These are phyloP conservation scores for Andrena flavipes DNA, from an alignment of 2,888 invertebrate genomes.

Conservation along the genomic window DNA sequence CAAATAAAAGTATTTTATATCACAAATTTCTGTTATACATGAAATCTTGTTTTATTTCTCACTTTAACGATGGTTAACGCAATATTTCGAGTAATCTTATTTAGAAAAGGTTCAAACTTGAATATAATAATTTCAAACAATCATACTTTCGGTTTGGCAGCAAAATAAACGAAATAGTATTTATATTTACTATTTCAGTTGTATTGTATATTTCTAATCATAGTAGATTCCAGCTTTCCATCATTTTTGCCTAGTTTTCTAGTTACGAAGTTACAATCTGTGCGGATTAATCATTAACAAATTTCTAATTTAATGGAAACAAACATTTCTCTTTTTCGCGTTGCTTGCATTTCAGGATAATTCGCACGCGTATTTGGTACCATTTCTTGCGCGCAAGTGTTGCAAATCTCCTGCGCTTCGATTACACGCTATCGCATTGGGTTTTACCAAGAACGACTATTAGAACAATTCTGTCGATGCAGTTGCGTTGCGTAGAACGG, in stretches of 20 bases:
- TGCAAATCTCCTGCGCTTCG: background rate
- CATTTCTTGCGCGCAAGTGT: background rate
- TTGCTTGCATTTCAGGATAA: too few relatives aligned
- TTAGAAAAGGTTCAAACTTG: background rate
- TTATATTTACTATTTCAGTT: background rate
- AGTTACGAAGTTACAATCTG: background rate
- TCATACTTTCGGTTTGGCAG: background rate
- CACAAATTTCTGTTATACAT: background rate
- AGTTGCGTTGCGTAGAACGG: background rate
- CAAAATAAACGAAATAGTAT: background rate
- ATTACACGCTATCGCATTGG: too few relatives aligned
- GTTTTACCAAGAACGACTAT: background rate
- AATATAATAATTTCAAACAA: background rate
- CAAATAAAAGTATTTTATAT: background rate
- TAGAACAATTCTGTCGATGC: background rate
- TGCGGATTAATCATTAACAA: slow-evolving; percentile 3
- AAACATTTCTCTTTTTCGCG: background rate
- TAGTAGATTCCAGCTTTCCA: background rate
- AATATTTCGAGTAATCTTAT: background rate
- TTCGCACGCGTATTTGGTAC: slow-evolving; percentile 18
- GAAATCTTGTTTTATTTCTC: background rate
- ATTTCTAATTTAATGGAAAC: background rate
- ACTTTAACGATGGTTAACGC: background rate
- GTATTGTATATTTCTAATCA: background rate
- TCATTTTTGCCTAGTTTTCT: background rate